Percentiles rank a stretch among this genome's conserved stretches.
Conservation (phyloP, 2,797 vertebrate genomes). For the Etheostoma perlongum region DNA sequence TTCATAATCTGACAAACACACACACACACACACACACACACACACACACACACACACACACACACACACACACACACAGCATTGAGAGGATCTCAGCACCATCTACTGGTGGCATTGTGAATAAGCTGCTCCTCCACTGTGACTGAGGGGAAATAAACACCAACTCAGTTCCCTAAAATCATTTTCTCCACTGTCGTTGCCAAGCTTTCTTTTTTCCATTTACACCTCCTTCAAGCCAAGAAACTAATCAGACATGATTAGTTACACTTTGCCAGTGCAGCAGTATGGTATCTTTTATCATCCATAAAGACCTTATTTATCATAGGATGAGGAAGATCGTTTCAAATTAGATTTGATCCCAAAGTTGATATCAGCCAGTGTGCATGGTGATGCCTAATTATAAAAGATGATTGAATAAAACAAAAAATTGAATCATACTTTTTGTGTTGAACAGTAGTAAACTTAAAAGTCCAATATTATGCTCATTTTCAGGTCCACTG, state of each 20-base stretch:
- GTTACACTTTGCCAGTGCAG: constrained; percentile 69
- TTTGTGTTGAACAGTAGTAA: not conserved
- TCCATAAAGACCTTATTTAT: constrained; percentile 55
- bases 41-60: not conserved
- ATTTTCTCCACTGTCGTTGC: constrained; percentile 67
- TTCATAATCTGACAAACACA: constrained; percentile 23
- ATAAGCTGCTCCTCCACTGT: constrained; percentile 39
- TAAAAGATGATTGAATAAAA: constrained; percentile 17
- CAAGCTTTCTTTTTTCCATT: constrained; percentile 63
- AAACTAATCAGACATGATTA: constrained; percentile 78
- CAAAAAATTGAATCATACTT: not conserved
- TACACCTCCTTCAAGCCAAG: constrained; percentile 68
- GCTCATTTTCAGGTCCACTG: too few species aligned
- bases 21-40: constrained; percentile 26
- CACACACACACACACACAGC: constrained; percentile 34
- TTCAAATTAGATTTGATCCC: constrained; percentile 49
- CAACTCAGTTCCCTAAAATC: constrained; percentile 67
- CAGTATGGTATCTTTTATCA: constrained; percentile 64
- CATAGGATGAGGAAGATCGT: constrained; percentile 28
- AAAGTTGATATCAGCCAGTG: constrained; percentile 34
- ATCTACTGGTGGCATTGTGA: constrained; percentile 75
- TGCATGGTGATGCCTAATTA: constrained; percentile 21
- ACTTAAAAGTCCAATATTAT: not conserved
- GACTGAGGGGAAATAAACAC: constrained; percentile 60
- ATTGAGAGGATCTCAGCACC: constrained; percentile 76